Evolutionary conservation across 1,140 invertebrate species (phyloP).

Genomic region (Bombyx mori): DNA sequence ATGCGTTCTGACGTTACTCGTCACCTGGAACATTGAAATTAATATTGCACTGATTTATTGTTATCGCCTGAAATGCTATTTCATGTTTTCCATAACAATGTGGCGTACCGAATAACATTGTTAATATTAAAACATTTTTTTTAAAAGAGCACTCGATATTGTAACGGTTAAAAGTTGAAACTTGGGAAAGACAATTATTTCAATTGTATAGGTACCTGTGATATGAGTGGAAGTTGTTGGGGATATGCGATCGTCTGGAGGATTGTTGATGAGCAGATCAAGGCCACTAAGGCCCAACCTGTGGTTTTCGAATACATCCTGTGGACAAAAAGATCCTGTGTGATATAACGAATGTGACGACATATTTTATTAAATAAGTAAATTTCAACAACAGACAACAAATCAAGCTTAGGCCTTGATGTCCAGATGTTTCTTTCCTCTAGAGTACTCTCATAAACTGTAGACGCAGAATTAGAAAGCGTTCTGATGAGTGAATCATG

Average conservation of each 20-base stretch:
- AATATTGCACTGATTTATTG: not conserved
- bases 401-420: not conserved
- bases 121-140: not conserved
- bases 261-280: conserved; percentile 70
- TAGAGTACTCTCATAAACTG: conserved; percentile 36
- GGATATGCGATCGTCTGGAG: conserved; percentile 72
- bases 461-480: conserved; percentile 56
- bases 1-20: conserved; percentile 62
- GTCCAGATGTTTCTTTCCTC: conserved; percentile 23
- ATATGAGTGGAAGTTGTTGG: conserved; percentile 62
- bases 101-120: not conserved
- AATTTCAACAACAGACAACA: not conserved
- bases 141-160: too few relatives aligned
- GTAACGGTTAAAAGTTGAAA: too few relatives aligned
- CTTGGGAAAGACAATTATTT: not conserved
- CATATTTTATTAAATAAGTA: not conserved
- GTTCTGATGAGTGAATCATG: conserved; percentile 59
- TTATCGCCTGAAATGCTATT: too few relatives aligned
- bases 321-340: conserved; percentile 35
- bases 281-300: conserved; percentile 70
- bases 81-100: not conserved
- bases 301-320: conserved; percentile 67
- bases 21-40: conserved; percentile 41
- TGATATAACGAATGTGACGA: too few relatives aligned
- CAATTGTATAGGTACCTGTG: conserved; percentile 56